Evolutionary conservation across 2,113 vertebrate species (phyloP).

Genomic region (Pterocles gutturalis): DNA sequence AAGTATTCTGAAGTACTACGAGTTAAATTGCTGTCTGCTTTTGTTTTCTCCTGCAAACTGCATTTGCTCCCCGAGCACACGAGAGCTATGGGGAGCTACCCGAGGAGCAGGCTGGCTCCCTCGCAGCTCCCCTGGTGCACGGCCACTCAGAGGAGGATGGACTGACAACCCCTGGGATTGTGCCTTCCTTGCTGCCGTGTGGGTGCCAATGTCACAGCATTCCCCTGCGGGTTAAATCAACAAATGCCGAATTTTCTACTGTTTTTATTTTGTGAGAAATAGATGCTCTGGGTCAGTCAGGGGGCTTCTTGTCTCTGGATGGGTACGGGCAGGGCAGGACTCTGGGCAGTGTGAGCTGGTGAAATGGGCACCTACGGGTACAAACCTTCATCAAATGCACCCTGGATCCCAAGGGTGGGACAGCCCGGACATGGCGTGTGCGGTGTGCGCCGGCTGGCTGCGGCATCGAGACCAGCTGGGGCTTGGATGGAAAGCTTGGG

Average conservation of each 20-base stretch:
- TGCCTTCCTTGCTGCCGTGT: not conserved
- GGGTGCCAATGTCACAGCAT: not conserved
- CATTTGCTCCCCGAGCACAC: not conserved
- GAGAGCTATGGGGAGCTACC: not conserved
- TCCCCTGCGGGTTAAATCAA: not conserved
- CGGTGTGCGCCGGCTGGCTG: fast-evolving
- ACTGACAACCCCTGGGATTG: not conserved
- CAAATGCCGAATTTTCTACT: not conserved
- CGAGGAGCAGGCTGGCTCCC: not conserved
- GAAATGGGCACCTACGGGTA: not conserved
- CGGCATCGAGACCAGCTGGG: not conserved
- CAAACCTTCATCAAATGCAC: not conserved
- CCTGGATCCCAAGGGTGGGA: not conserved
- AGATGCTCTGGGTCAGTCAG: not conserved
- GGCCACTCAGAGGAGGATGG: not conserved
- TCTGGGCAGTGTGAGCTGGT: fast-evolving
- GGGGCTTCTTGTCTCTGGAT: not conserved
- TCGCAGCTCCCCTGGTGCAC: not conserved
- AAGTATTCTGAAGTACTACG: not conserved
- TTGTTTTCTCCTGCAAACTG: not conserved
- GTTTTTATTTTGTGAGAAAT: not conserved
- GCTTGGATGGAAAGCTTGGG: not conserved
- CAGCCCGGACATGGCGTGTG: fast-evolving
- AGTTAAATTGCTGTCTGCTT: not conserved
- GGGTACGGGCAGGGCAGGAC: not conserved